Evolutionary conservation across 2,797 vertebrate species (phyloP).

Genomic region (Moxostoma hubbsi): DNA sequence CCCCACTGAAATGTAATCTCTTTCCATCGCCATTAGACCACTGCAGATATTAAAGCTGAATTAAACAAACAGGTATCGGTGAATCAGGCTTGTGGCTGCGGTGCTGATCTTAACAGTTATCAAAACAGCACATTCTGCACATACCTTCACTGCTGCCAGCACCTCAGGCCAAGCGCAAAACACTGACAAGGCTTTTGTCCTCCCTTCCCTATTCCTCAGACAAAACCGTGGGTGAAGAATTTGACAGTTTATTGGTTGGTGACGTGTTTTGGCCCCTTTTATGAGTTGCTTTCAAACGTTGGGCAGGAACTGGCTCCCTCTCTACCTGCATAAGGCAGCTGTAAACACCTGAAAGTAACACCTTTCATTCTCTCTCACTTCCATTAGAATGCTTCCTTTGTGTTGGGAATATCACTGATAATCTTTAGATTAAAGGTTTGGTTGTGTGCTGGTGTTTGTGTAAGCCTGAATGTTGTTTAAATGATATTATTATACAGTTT

Average conservation of each 20-base stretch:
- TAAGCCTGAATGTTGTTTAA: slow-evolving; percentile 54
- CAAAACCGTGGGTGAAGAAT: slow-evolving; percentile 13
- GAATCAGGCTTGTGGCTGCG: slow-evolving; percentile 27
- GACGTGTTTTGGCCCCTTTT: slow-evolving; percentile 37
- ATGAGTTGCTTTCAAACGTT: slow-evolving; percentile 12
- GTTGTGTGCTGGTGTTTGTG: slow-evolving; percentile 21
- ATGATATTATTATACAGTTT: slow-evolving; percentile 43
- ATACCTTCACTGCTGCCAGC: slow-evolving; percentile 49
- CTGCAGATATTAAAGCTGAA: slow-evolving; percentile 50
- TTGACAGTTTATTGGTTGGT: slow-evolving; percentile 33
- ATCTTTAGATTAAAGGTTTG: slow-evolving; percentile 42
- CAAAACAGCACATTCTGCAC: slow-evolving; percentile 61
- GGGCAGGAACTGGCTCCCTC: slow-evolving; percentile 29
- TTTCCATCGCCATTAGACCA: slow-evolving; percentile 49
- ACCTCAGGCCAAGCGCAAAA: slow-evolving; percentile 41
- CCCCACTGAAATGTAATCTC: slow-evolving; percentile 28
- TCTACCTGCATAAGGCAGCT: slow-evolving; percentile 52
- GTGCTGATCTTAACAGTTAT: slow-evolving; percentile 55
- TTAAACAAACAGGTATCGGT: slow-evolving; percentile 45
- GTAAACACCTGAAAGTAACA: slow-evolving; percentile 49
- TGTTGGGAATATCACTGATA: slow-evolving; percentile 26
- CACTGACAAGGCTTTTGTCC: slow-evolving; percentile 36
- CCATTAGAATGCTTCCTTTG: slow-evolving; percentile 9
- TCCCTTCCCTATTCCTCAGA: slow-evolving; percentile 46
- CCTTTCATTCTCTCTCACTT: slow-evolving; percentile 13